A percentile compares a stretch with the other conserved stretches of the same genome.
phyloP scores from a whole-genome alignment of 2,888 invertebrate genomes.

The Ennomos erosarius region DNA sequence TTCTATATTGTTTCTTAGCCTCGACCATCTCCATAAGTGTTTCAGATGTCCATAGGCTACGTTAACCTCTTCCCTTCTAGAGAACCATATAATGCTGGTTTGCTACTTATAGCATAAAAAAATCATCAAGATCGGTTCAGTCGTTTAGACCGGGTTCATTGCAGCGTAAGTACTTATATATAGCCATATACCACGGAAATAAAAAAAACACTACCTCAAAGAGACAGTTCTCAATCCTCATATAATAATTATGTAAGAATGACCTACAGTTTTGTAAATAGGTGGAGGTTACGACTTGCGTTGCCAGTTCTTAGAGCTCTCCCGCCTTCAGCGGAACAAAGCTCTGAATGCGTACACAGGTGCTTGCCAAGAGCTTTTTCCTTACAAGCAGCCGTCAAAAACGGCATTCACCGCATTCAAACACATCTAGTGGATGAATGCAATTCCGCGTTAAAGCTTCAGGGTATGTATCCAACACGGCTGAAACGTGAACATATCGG shows the following conservation, averaged over 20 bases:
- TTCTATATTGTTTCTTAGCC: no score
- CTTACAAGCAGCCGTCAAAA: conserved; percentile 63
- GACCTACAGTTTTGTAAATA: conserved; percentile 17
- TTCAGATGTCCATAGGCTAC: no score
- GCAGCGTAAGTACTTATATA: no score
- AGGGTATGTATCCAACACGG: conserved; percentile 25
- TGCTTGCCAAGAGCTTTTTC: conserved; percentile 63
- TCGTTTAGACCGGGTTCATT: neutral
- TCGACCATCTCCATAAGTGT: no score
- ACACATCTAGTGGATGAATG: conserved; percentile 59
- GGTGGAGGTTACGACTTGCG: conserved; percentile 32
- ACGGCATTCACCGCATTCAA: conserved; percentile 63
- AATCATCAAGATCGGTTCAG: no score
- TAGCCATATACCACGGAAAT: no score
- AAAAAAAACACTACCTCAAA: conserved; percentile 5
- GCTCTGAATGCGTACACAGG: conserved; percentile 63
- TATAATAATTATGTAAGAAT: no score
- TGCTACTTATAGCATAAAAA: no score
- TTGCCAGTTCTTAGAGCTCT: conserved; percentile 52
- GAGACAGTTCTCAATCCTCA: conserved; percentile 11
- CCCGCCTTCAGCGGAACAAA: conserved; percentile 64
- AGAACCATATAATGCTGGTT: no score
- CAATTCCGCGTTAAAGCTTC: conserved; percentile 55
- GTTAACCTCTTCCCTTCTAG: no score
- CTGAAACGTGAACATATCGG: conserved; percentile 26